Conservation (phyloP, 2,797 vertebrate genomes). For the Rhincodon typus region DNA sequence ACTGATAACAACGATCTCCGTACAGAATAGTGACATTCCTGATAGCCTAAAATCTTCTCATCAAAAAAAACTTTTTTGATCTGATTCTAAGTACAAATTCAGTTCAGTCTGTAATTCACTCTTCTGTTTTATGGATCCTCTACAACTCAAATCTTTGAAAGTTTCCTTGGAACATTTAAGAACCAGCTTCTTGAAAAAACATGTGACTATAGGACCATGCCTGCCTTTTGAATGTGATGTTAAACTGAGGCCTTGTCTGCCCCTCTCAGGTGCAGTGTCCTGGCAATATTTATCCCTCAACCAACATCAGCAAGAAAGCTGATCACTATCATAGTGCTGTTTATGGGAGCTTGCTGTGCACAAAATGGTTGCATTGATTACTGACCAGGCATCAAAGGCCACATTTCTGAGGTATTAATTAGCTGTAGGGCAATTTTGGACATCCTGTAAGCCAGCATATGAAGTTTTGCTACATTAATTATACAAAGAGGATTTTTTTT, state of each 20-base stretch:
- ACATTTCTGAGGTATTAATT: not conserved
- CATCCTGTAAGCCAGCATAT: not conserved
- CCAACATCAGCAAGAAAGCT: not conserved
- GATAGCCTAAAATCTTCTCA: not conserved
- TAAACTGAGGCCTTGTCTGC: not conserved
- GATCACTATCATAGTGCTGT: not conserved
- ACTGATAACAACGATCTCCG: not conserved
- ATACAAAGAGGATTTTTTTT: not conserved
- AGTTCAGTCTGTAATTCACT: not conserved
- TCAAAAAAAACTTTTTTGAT: not conserved
- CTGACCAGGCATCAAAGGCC: not conserved
- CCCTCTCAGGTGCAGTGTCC: not conserved
- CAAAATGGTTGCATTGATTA: not conserved
- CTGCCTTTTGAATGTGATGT: not conserved
- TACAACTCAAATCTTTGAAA: not conserved
- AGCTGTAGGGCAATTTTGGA: not conserved
- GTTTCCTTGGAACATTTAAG: not conserved
- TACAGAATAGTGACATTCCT: not conserved
- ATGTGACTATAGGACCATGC: not conserved
- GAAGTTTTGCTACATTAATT: not conserved
- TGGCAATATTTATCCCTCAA: not conserved
- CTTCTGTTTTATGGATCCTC: not conserved
- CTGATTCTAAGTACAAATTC: not conserved
- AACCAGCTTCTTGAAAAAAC: not conserved
- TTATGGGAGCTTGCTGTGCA: not conserved